A percentile compares a stretch with the other conserved stretches of the same genome.
Conservation (phyloP, 2,113 vertebrate species). For the Accipiter cooperii region DNA sequence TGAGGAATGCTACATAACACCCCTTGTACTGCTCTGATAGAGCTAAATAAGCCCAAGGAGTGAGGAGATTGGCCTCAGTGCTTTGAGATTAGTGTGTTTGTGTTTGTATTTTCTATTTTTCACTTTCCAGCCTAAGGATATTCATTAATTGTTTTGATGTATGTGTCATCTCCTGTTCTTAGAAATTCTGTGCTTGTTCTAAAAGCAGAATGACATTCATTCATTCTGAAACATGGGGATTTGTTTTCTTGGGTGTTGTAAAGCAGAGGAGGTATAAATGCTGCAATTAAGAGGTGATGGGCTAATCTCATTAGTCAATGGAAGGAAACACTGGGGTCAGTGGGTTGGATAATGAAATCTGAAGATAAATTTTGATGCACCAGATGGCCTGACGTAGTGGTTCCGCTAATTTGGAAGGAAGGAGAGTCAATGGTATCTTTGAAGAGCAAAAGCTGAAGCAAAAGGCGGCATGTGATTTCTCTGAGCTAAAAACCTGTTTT, state of each 20-base stretch:
- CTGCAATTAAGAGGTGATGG: constrained; percentile 5
- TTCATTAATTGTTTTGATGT: neutral
- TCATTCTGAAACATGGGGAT: neutral
- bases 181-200: neutral
- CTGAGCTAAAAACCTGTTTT: neutral
- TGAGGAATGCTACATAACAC: neutral
- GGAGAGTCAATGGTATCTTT: neutral
- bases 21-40: neutral
- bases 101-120: neutral
- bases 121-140: neutral
- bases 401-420: neutral
- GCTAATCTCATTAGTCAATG: constrained; percentile 16
- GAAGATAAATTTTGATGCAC: constrained; percentile 18
- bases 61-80: fast-evolving
- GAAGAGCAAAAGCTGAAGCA: neutral
- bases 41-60: neutral
- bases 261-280: neutral
- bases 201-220: neutral
- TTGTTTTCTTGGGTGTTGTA: neutral
- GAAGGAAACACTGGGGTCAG: neutral
- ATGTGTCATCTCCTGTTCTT: neutral
- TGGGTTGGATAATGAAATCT: neutral
- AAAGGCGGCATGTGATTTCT: neutral
- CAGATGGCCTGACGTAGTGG: neutral
- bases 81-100: neutral